A percentile compares a stretch with the other conserved stretches of the same genome.
phyloP scores from a whole-genome alignment of 2,113 vertebrate species.

The Nymphicus hollandicus region DNA sequence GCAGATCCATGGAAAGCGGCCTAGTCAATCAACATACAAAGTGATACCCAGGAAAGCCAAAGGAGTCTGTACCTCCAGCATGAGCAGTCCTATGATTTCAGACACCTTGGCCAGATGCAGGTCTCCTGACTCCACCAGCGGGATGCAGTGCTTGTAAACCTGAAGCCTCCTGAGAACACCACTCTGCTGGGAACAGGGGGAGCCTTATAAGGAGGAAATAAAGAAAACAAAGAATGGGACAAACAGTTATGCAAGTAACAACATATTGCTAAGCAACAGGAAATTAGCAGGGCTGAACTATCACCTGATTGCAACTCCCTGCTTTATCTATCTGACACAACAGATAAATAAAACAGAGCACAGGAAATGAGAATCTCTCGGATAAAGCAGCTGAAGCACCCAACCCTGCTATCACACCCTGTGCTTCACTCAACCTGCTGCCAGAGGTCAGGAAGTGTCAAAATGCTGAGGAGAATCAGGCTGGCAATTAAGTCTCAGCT shows the following conservation, averaged over 20 bases:
- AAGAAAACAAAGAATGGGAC: background rate
- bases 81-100: slow-evolving; percentile 90
- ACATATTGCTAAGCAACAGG: background rate
- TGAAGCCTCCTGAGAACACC: slow-evolving; percentile 81
- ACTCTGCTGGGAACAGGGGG: slow-evolving; percentile 75
- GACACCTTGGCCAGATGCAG: slow-evolving; percentile 83
- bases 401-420: background rate
- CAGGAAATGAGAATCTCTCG: background rate
- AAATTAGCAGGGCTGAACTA: background rate
- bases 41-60: background rate
- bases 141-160: slow-evolving; percentile 86
- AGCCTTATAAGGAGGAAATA: slow-evolving; percentile 72
- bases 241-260: background rate
- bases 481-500: background rate
- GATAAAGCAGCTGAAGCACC: background rate
- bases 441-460: background rate
- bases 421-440: background rate
- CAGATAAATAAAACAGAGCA: background rate
- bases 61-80: slow-evolving; percentile 86
- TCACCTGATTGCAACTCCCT: background rate
- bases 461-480: background rate
- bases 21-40: background rate
- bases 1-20: background rate
- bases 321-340: background rate
- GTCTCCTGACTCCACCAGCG: slow-evolving; percentile 90